A percentile compares a stretch with the other conserved stretches of the same genome.
phyloP scores from a whole-genome alignment of 2,797 vertebrate species.

The Hybognathus amarus region DNA sequence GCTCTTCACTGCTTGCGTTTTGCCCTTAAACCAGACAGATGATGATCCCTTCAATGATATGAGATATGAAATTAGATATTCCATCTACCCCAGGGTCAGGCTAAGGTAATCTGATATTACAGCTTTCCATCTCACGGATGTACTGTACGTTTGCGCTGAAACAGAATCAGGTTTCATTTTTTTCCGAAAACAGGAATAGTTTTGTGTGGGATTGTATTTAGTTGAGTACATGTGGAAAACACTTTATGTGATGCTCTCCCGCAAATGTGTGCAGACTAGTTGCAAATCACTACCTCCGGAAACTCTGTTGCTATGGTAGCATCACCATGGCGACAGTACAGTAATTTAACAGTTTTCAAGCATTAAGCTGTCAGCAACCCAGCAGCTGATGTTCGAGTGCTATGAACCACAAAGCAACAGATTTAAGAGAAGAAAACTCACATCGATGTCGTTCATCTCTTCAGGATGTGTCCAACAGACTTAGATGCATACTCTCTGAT shows the following conservation, averaged over 20 bases:
- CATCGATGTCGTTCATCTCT: background rate
- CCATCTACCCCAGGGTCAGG: background rate
- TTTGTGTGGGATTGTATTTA: background rate
- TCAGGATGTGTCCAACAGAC: background rate
- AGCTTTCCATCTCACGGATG: background rate
- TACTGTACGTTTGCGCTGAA: background rate
- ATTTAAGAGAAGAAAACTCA: background rate
- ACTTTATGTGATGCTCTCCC: background rate
- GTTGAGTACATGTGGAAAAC: constrained; percentile 8
- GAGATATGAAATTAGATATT: constrained; percentile 28
- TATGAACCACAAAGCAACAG: constrained; percentile 17
- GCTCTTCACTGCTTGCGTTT: background rate
- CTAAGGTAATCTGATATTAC: constrained; percentile 21
- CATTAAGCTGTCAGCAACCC: constrained; percentile 23
- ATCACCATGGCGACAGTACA: constrained; percentile 53
- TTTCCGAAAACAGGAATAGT: background rate
- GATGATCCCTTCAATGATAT: background rate
- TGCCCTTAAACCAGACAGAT: constrained; percentile 23
- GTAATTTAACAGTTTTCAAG: constrained; percentile 17
- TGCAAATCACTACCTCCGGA: constrained; percentile 14
- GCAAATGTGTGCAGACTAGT: constrained; percentile 14
- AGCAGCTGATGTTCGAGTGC: background rate
- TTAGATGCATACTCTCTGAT: background rate
- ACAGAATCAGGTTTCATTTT: constrained; percentile 1
- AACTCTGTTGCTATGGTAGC: constrained; percentile 34